Evolutionary conservation across 2,888 invertebrate species (phyloP).

Genomic region (Colostygia pectinataria): DNA sequence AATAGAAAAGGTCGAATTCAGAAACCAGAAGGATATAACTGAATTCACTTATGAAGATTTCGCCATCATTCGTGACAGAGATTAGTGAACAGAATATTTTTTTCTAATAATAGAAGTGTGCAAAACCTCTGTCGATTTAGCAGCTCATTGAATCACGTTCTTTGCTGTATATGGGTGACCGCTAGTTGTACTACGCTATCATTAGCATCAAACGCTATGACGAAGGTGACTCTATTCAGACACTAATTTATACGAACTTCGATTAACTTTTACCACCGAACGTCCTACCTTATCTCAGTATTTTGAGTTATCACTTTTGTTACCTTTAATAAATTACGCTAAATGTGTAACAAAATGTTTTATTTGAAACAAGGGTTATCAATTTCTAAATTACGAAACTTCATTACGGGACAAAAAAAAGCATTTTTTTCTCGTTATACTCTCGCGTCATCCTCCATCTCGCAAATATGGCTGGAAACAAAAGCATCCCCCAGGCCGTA

Average conservation of each 20-base stretch:
- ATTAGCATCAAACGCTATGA: too few species aligned
- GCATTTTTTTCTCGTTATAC: slow-evolving; percentile 56
- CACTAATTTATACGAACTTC: too few species aligned
- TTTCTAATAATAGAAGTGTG: slow-evolving; percentile 9
- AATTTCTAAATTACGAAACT: slow-evolving; percentile 39
- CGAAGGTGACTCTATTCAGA: too few species aligned
- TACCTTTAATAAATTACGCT: slow-evolving; percentile 11
- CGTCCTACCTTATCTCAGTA: not conserved
- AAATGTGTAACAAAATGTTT: slow-evolving; percentile 25
- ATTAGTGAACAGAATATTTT: slow-evolving; percentile 37
- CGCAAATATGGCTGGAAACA: slow-evolving; percentile 54
- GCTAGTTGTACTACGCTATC: too few species aligned
- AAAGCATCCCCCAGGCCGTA: slow-evolving; percentile 57
- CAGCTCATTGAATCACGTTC: too few species aligned
- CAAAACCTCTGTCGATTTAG: too few species aligned
- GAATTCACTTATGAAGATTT: slow-evolving; percentile 78
- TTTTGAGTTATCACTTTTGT: not conserved
- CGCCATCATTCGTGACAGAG: slow-evolving; percentile 57
- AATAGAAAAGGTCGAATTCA: slow-evolving; percentile 89
- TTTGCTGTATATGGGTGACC: too few species aligned
- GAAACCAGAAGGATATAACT: slow-evolving; percentile 83
- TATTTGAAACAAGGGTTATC: slow-evolving; percentile 27
- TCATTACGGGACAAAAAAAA: slow-evolving; percentile 40
- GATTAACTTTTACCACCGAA: too few species aligned
- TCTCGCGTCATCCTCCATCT: slow-evolving; percentile 50